Percentiles rank a stretch among this genome's conserved stretches.
Conservation (phyloP, 2,797 vertebrate genomes). For the Smutsia temminckii region DNA sequence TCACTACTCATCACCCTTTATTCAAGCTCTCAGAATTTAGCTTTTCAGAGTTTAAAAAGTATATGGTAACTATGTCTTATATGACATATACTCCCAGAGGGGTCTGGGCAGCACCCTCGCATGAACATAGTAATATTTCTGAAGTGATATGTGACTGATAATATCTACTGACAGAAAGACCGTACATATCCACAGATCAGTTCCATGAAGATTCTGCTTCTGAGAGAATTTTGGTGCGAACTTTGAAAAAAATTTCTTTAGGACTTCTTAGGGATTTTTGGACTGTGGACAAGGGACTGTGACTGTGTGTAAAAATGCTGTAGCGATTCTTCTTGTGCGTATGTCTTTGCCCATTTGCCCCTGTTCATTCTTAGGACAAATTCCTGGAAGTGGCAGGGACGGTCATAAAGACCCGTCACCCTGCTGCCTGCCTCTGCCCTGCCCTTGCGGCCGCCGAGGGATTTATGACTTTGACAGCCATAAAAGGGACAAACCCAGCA, state of each 20-base stretch:
- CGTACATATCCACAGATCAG: not conserved
- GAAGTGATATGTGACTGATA: not conserved
- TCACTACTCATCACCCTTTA: not conserved
- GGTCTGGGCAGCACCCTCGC: not conserved
- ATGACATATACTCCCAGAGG: not conserved
- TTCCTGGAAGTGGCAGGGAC: slow-evolving; percentile 57
- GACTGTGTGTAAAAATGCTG: not conserved
- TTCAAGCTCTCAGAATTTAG: not conserved
- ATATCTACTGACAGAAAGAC: not conserved
- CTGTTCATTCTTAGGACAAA: slow-evolving; percentile 28
- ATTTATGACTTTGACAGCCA: slow-evolving; percentile 42
- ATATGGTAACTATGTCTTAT: not conserved
- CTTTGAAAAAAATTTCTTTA: not conserved
- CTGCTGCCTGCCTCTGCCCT: not conserved
- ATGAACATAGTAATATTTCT: not conserved
- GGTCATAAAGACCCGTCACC: slow-evolving; percentile 29
- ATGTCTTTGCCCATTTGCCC: not conserved
- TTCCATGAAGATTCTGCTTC: not conserved
- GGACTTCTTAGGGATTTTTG: not conserved
- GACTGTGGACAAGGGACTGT: not conserved
- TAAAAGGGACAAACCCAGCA: not conserved
- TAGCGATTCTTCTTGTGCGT: not conserved
- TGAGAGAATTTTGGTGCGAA: not conserved
- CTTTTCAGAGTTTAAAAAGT: not conserved
- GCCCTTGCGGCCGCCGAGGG: slow-evolving; percentile 18